Evolutionary conservation across 1,140 invertebrate species (phyloP), one percentile per base, ranked within the genome.

Genomic region (Cotesia typhae): DNA sequence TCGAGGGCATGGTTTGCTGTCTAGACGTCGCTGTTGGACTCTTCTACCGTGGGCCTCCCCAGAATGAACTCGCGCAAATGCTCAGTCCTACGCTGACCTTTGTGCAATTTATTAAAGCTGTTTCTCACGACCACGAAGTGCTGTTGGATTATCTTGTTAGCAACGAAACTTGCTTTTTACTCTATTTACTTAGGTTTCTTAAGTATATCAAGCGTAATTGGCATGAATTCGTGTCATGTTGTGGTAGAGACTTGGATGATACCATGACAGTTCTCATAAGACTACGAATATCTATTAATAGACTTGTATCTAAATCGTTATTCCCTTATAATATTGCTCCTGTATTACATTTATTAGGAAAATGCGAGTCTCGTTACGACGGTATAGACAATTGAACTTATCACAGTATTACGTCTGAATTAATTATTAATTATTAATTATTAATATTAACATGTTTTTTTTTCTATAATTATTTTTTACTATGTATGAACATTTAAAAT

Each of bases 301-400:
- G 94, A 80, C 86, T 96, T 73, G 94, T 96, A 6, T 92, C 92
- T 0, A 93, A 92, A 76, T 90, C 93, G 70, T 86, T 96, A 9
- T 96, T 96, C 83, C 94, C 95, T 1, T 96, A 96, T 82, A 96
- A 96, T 84, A 96, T 96, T 78, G 94, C 92, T 82, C 95, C 95
- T 59, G 92, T 97, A 74, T 87, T 96, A 59, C 91, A 92, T 83
- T 86, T 96, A 73, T 85, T 97, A 57, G 93, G 95, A 82, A 92
- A 93, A 74, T 96, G 94, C 84, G 94, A 96, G 81, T 92, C 92
- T 77, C 87, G 95, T 74, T 96, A 95, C 86, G 94, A 95, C 86
- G 92, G 92, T 5, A 74, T 85, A 72, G 85, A 85, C n/a, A 86
- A 85, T 72, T 85, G 74, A 75, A 64, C 59, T 65, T 36, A 52